Evolutionary conservation across 2,797 vertebrate genomes (phyloP).

Genomic region (Harpagifer antarcticus): DNA sequence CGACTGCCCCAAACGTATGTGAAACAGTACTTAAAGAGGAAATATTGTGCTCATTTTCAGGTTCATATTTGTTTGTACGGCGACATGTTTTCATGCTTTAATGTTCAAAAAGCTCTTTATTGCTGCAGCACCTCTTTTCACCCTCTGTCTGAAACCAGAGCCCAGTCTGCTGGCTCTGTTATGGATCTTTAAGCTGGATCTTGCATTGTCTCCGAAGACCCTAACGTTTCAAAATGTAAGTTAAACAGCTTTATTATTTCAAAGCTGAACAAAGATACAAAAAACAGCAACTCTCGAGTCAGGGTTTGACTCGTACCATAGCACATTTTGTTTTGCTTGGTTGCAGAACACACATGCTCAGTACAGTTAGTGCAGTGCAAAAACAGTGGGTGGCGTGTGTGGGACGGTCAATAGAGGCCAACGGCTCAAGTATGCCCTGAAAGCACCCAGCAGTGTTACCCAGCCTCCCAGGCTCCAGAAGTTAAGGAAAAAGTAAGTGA

Average conservation of each 20-base stretch:
- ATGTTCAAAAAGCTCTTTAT: too few relatives aligned
- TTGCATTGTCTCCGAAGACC: neutral
- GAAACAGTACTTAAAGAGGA: too few relatives aligned
- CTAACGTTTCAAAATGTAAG: neutral
- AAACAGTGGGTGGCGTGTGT: neutral
- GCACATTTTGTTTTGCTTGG: neutral
- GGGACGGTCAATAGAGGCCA: neutral
- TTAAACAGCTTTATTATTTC: neutral
- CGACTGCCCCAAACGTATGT: too few relatives aligned
- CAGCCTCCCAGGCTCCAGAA: neutral
- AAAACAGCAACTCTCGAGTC: neutral
- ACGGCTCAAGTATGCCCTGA: neutral
- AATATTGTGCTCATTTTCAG: too few relatives aligned
- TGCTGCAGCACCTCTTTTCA: too few relatives aligned
- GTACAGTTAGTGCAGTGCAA: neutral
- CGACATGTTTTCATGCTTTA: too few relatives aligned
- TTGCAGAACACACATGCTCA: neutral
- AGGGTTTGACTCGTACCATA: neutral
- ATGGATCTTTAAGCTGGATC: too few relatives aligned
- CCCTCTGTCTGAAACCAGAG: too few relatives aligned
- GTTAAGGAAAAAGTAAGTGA: neutral
- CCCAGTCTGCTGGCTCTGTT: too few relatives aligned
- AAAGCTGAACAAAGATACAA: neutral
- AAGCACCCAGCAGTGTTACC: neutral
- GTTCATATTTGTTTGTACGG: too few relatives aligned